Evolutionary conservation across 2,113 vertebrate species (phyloP), one percentile per base, ranked within the genome.

Genomic region (Mugil cephalus): DNA sequence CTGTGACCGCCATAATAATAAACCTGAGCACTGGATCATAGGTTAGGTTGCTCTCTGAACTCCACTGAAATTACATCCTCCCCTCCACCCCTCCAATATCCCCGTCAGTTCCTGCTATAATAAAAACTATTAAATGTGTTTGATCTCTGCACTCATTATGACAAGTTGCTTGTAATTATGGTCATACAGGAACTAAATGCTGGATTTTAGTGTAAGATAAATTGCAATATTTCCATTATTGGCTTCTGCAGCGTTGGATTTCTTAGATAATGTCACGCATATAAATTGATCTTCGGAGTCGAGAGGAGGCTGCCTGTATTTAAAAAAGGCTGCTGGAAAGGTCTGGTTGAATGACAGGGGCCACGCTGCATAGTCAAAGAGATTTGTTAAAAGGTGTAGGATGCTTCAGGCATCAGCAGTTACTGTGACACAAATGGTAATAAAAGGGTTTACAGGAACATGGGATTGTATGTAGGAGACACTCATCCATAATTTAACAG

Each of bases 61-160:
- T 82, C 55, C 14, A 1, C 48, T 35, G 40, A 80, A 79, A 86
- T 87, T 36, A 73, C 65, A 74, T 68, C 51, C 61, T 45, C 40
- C 51, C 55, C 62, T 72, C 56, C 73, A 79, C 50, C 59, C 55
- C n/a, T 62, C 45, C 52, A 34, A 40, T 48, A 60, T 9, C 18
- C 34, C 24, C 35, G 53, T 19, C 47, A 15, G 3, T 35, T 34
- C 24, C 46, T 46, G n/a, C 50, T 55, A 17, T 67, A 48, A 69
- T 69, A 75, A 59, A 69, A 65, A 70, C 24, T 30, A 59, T 34
- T 6, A 3, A 67, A 58, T 34, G 50, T 45, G 17, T 74, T 43
- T 65, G 60, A 87, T 70, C 55, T 77, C 34, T 67, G 53, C 51
- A 71, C 71, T 83, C 42, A 51, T 78, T 30, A 59, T 46, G 52